Evolutionary conservation across 2,797 vertebrate species (phyloP).

Genomic region (Poliocrania exsul): DNA sequence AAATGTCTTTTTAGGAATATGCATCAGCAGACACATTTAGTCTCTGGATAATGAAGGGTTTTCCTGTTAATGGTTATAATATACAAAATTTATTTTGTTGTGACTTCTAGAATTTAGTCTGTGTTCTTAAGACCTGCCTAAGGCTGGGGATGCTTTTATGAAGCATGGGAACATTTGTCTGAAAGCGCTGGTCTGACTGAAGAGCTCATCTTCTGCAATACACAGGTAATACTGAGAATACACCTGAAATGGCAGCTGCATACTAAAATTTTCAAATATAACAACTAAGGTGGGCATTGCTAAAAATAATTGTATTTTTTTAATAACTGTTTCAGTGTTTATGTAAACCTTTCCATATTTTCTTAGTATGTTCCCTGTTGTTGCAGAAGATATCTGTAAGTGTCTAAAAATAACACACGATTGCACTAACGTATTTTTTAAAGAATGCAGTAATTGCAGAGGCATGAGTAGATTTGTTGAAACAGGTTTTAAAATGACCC

Average conservation of each 20-base stretch:
- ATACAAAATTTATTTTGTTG: not conserved
- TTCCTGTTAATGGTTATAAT: not conserved
- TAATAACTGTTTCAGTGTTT: not conserved
- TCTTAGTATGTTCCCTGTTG: not conserved
- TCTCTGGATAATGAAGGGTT: not conserved
- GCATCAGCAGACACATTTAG: not conserved
- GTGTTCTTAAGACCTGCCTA: not conserved
- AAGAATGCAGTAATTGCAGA: not conserved
- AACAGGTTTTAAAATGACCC: not conserved
- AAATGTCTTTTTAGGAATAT: not conserved
- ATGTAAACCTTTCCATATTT: not conserved
- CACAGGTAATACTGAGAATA: not conserved
- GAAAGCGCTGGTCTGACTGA: not conserved
- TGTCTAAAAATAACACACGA: not conserved
- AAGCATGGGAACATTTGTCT: not conserved
- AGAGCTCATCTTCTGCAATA: not conserved
- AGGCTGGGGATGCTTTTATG: not conserved
- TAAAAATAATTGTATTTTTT: not conserved
- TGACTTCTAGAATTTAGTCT: not conserved
- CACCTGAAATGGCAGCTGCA: not conserved
- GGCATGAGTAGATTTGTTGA: not conserved
- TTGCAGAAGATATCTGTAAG: not conserved
- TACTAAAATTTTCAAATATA: not conserved
- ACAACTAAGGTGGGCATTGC: not conserved
- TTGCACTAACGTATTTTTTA: not conserved